Evolutionary conservation across 2,797 vertebrate species (phyloP).

Genomic region (Tachyglossus aculeatus): DNA sequence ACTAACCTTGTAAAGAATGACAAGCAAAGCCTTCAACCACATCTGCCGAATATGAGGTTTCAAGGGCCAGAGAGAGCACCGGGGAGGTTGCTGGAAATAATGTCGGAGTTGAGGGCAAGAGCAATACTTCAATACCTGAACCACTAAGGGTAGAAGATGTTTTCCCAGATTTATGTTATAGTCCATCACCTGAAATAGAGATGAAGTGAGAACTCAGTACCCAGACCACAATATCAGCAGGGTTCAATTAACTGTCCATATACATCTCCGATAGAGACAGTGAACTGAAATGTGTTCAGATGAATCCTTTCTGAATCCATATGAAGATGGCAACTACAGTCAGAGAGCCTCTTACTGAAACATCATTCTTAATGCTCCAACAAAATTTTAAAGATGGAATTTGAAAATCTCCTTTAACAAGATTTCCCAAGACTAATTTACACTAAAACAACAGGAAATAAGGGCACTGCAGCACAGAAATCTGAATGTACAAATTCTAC

Average conservation of each 20-base stretch:
- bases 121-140: constrained; percentile 97
- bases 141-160: constrained; percentile 96
- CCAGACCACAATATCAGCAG: neutral
- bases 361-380: neutral
- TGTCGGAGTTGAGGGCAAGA: constrained; percentile 96
- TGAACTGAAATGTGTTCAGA: too few relatives aligned
- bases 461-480: too few relatives aligned
- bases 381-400: neutral
- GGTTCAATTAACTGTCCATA: neutral
- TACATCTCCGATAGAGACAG: too few relatives aligned
- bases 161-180: constrained; percentile 96
- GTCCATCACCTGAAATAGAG: constrained; percentile 90
- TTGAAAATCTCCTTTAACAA: neutral
- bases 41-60: constrained; percentile 96
- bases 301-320: neutral
- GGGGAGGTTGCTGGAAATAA: constrained; percentile 97
- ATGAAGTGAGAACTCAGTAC: constrained; percentile 34
- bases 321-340: neutral
- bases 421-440: neutral
- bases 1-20: constrained; percentile 96
- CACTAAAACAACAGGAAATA: too few relatives aligned
- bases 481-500: too few relatives aligned
- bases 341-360: neutral
- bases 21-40: constrained; percentile 96
- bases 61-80: constrained; percentile 96